Base-by-base conservation (phyloP, 2,113 vertebrate species). In the Nanorana parkeri region DNA sequence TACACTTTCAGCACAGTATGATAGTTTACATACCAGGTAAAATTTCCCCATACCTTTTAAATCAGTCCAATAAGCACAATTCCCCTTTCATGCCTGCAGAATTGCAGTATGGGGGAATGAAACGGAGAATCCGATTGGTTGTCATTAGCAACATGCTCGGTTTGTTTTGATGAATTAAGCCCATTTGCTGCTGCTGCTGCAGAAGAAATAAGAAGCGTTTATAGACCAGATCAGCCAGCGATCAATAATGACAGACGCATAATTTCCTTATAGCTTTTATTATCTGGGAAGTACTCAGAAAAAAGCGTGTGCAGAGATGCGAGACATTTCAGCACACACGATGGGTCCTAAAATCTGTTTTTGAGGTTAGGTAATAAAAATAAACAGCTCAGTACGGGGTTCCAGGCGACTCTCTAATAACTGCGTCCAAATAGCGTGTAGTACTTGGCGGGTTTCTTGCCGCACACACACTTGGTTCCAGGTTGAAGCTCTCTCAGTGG, bases 381-480 rank as follows among this genome's bases (percentile, higher is more conserved):
- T 68, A 83, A 83, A 83, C 63, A 32, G 80, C 63, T 75, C 54
- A 90, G 85, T 80, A 87, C 41, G 28, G 80, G 75, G 3, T 0
- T n/a, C 23, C 47, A 2, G 63, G 26, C 13, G 63, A 26, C 28
- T 56, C 54, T 29, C 79, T 83, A 99, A 88, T 99, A 99, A 88
- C 97, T 99, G 83, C 97, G 96, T 67, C 97, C 97, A 68, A 99
- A 99, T 84, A 99, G 89, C n/a, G 97, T 97, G 90, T 99, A 99
- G 90, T 88, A 94, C 91, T 96, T 94, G 19, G 97, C 98, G 0
- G 93, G 91, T 80, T 95, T 94, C 88, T 96, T 95, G 88, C 94
- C 90, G 0, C 96, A 95, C 84, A 99, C 80, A 5, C 98, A 99
- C 88, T 87, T 90, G 84, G 95, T 90, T 69, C 95, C 96, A 0